phyloP scores from a whole-genome alignment of 2,113 vertebrate species.

The Fulica atra region DNA sequence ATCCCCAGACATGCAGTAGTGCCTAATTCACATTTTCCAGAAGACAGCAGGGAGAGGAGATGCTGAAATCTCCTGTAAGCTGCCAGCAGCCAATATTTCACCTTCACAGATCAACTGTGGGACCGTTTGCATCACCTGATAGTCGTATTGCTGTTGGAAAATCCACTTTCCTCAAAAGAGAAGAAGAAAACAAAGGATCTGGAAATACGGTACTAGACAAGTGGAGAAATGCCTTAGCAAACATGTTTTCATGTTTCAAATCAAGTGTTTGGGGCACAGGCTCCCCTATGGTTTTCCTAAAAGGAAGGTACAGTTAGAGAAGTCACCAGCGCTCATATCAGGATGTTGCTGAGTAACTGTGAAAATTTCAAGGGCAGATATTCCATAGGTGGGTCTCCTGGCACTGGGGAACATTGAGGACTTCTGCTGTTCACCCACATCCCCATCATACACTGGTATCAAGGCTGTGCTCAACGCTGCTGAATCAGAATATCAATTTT shows the following conservation, averaged over 20 bases:
- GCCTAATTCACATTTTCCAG: not conserved
- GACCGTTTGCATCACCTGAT: not conserved
- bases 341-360: not conserved
- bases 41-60: not conserved
- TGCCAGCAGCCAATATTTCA: not conserved
- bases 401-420: not conserved
- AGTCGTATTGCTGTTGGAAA: not conserved
- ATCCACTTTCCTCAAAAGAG: not conserved
- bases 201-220: not conserved
- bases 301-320: not conserved
- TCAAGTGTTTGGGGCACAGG: not conserved
- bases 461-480: not conserved
- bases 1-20: not conserved
- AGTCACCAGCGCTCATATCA: not conserved
- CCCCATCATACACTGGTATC: not conserved
- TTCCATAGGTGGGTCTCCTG: not conserved
- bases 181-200: not conserved
- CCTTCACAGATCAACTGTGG: not conserved
- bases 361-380: not conserved
- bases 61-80: fast-evolving
- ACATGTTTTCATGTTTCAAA: not conserved
- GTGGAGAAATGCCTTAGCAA: not conserved
- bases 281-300: fast-evolving
- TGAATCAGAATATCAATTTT: not conserved
- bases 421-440: not conserved